Evolutionary conservation across 2,113 vertebrate genomes (phyloP).

Genomic region (Gavialis gangeticus): DNA sequence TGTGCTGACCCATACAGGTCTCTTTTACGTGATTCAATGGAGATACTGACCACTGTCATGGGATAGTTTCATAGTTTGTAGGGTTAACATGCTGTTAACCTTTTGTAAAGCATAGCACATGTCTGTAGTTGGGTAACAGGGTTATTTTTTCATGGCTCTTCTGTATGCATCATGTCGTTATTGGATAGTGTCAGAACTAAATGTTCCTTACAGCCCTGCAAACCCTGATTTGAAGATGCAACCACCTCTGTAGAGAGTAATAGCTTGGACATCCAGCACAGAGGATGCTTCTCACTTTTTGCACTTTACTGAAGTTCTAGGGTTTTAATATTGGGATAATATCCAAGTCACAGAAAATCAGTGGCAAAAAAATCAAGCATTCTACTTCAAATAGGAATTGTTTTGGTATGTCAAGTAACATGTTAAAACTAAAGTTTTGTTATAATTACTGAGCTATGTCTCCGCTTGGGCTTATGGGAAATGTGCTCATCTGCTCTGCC

Average conservation of each 20-base stretch:
- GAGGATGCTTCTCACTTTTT: not conserved
- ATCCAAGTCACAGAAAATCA: not conserved
- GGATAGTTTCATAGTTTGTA: not conserved
- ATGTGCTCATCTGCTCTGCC: not conserved
- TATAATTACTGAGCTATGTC: not conserved
- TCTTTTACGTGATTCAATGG: not conserved
- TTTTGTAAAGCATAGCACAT: accelerated
- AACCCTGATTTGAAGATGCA: not conserved
- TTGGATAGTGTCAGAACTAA: not conserved
- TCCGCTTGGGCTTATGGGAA: not conserved
- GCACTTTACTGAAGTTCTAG: not conserved
- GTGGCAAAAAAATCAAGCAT: not conserved
- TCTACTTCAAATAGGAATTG: not conserved
- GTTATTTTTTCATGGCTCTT: too few species aligned
- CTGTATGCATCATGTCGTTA: not conserved
- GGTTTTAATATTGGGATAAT: not conserved
- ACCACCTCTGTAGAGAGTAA: too few species aligned
- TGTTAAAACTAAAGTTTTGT: not conserved
- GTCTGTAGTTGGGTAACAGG: not conserved
- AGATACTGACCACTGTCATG: not conserved
- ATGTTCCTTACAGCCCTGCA: not conserved
- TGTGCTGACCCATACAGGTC: not conserved
- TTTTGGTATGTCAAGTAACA: not conserved
- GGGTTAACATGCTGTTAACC: not conserved
- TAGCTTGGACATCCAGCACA: too few species aligned